Base-by-base conservation (phyloP, 2,888 invertebrate species). In the Athalia circularis region DNA sequence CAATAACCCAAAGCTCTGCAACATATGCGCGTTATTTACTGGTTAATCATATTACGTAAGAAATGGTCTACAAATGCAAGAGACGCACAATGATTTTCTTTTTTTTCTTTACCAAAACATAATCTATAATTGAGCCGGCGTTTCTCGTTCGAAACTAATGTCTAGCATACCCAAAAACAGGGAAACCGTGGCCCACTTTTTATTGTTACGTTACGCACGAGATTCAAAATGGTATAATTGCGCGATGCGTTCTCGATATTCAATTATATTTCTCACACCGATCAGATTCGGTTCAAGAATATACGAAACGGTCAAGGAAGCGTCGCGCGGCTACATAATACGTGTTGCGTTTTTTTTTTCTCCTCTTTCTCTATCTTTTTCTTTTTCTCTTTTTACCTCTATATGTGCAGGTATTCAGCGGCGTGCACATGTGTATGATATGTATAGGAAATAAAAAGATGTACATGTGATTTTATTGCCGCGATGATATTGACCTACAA, bases 401-500 rank as follows among this genome's bases (percentile, higher is more conserved):
- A 1, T 54, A 5, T 54, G 7, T 6, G 54, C n/a, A 54, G 4
- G 54, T n/a, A n/a, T 54, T 9, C 54, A 54, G 9, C 3, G 11
- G n/a, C 7, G n/a, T 54, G 54, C 7, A 54, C n/a, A n/a, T 54
- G n/a, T n/a, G 7, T 54, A 54, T 7, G 7, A 7, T n/a, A 7
- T 54, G 54, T 0, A 54, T 54, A 54, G n/a, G 54, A 6, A 11
- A 54, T 9, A 54, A 54, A 54, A 7, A 54, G 54, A n/a, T 54
- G 54, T 11, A 54, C 11, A 11, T 72, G 72, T n/a, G 0, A 72
- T 72, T 72, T 72, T 72, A 72, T 59, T 47, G 5, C 72, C 59
- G 59, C 45, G 59, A 72, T 72, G 72, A 72, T 72, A 72, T 72
- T 72, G 72, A 72, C 72, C 72, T 59, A 72, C 72, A 72, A 72